Evolutionary conservation across 2,113 vertebrate species (phyloP).

Genomic region (Alosa alosa): DNA sequence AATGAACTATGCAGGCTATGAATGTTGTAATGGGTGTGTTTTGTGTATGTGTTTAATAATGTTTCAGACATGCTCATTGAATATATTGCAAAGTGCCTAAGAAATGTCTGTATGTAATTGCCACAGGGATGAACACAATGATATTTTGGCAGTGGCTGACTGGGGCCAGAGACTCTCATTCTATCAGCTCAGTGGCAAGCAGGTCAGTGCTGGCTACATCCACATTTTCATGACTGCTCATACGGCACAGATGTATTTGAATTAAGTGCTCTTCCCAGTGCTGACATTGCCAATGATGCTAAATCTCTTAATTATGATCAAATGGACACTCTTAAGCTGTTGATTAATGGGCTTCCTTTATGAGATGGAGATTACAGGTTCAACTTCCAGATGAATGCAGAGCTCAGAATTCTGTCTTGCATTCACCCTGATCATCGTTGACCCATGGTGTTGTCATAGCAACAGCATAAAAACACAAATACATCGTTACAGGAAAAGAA

Average conservation of each 20-base stretch:
- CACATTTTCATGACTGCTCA: not conserved
- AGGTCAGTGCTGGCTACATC: slow-evolving; percentile 69
- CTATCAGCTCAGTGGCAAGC: slow-evolving; percentile 96
- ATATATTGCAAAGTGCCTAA: not conserved
- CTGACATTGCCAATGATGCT: not conserved
- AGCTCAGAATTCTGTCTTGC: not conserved
- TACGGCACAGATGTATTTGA: not conserved
- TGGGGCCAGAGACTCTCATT: slow-evolving; percentile 97
- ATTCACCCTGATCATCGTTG: not conserved
- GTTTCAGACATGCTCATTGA: not conserved
- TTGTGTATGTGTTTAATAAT: not conserved
- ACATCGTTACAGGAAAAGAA: not conserved
- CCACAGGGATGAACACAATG: slow-evolving; percentile 91
- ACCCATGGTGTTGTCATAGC: not conserved
- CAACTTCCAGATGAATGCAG: not conserved
- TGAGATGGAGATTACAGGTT: not conserved
- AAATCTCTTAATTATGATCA: slow-evolving; percentile 17
- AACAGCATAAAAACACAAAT: not conserved
- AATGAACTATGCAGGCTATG: too few relatives aligned
- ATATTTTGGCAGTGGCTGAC: slow-evolving; percentile 93
- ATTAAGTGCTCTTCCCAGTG: not conserved
- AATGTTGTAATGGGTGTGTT: not conserved
- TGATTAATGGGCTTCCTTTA: not conserved
- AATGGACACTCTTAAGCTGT: not conserved
- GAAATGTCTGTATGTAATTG: slow-evolving; percentile 41